Conservation (phyloP, 53 echinoderm and acorn worm genomes). For the Paelopatides confundens region DNA sequence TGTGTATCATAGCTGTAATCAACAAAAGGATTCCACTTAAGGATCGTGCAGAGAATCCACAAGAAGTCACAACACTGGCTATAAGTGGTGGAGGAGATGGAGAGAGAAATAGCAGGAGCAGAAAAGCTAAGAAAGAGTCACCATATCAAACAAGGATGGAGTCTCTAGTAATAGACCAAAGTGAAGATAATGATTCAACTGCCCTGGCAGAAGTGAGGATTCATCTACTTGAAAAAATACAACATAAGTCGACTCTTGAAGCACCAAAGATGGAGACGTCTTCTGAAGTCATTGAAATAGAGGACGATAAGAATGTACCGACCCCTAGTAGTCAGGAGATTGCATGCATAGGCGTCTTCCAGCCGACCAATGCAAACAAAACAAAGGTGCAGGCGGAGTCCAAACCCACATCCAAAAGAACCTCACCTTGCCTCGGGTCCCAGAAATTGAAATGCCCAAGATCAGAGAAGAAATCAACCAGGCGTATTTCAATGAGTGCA, state of each 20-base stretch:
- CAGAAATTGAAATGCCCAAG: not conserved
- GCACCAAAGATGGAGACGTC: no score
- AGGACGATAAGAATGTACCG: no score
- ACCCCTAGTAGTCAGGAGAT: no score
- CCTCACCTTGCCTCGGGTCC: not conserved
- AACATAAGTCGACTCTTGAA: no score
- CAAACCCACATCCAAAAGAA: not conserved
- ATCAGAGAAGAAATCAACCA: not conserved
- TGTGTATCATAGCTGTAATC: not conserved
- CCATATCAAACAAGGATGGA: not conserved
- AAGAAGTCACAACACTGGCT: not conserved
- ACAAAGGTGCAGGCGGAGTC: no score
- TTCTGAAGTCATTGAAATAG: no score
- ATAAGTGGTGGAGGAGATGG: not conserved
- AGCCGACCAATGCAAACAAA: no score
- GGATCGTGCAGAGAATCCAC: not conserved
- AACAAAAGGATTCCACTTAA: not conserved
- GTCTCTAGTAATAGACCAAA: no score
- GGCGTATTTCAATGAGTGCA: not conserved
- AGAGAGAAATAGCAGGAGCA: not conserved
- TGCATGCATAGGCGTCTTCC: no score
- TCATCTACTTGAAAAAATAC: no score
- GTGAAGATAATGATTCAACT: no score
- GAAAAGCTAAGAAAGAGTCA: not conserved
- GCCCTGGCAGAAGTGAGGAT: no score